Base-by-base conservation (phyloP, 2,113 vertebrate species). In the Saguinus midas region DNA sequence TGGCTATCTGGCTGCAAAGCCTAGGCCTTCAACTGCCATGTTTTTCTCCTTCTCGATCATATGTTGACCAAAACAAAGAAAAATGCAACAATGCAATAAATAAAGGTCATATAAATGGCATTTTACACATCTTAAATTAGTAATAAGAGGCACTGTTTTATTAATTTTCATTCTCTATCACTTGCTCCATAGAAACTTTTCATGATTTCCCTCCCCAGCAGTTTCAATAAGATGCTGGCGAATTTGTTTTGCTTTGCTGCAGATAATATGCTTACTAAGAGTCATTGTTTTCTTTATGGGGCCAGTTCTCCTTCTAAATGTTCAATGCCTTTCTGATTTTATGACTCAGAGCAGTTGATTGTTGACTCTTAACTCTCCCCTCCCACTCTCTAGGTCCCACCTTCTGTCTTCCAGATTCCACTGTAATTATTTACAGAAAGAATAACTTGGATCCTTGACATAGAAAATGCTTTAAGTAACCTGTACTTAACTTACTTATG, bases 271-370 rank as follows among this genome's bases (percentile, higher is more conserved):
- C 97, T 97, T 97, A 97, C 96, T 98, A 97, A 96, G 94, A 97
- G 95, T 92, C 97, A 96, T 97, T 97, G 97, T 98, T 97, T 97
- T 97, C 97, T 97, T 98, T 97, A 97, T 96, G 96, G 96, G 94
- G 97, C 96, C 85, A 96, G 94, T 95, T 96, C 96, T 96, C 96
- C 84, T 75, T 96, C 95, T 97, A 97, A 97, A 97, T 98, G 97
- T 97, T 97, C 97, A 98, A 97, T 98, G 97, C 97, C 87, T 98
- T 97, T 95, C 96, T 98, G 97, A 85, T 97, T 97, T 98, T 98
- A 98, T 96, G 97, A 92, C 96, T 97, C 79, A 79, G 87, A 97
- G 72, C 92, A 43, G 45, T 96, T 96, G 95, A 95, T 96, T 96
- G 90, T 96, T 97, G 96, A 97, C 92, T 97, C 94, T 96, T 95